Evolutionary conservation across 2,797 vertebrate species (phyloP), one percentile per base, ranked within the genome.

Genomic region (Zalophus californianus): DNA sequence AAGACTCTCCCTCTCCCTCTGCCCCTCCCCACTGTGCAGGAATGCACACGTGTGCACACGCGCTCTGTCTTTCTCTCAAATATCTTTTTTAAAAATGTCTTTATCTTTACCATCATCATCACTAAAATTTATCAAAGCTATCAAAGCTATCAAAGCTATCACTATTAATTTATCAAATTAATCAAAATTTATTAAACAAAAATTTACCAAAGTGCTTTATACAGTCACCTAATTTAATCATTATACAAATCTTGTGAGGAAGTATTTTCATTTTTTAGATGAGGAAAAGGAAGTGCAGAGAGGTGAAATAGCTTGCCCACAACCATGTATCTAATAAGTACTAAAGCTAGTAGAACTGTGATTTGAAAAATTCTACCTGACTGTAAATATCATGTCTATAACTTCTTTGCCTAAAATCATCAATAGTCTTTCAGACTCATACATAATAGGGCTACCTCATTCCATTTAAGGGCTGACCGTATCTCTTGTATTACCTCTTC

Each of bases 51-150:
- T 16, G 15, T 66, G 15, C 15, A n/a, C 6, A 2, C 15, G 0
- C 4, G 15, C 32, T n/a, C 64, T n/a, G 15, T 66, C 3, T 16
- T 29, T 12, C 12, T 62, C 27, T 62, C 27, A 62, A 29, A 29
- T 12, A 60, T 60, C 38, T 91, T 96, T 82, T 13, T 10, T 15
- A 5, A 62, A n/a, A 84, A 41, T 94, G 41, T 44, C 64, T 84
- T 94, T 87, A 73, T 89, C 85, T 89, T 94, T 35, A 85, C 32
- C n/a, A 18, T 85, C 64, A 86, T 80, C 16, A 73, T 89, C 48
- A 66, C 58, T 91, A 41, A 90, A 29, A 96, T 95, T 86, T 95
- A 90, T 86, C 89, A 86, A 86, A 50, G 11, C n/a, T 60, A 35
- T 35, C 35, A 35, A 35, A 35, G 35, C 35, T 35, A 35, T 35